Percentiles rank a stretch among this genome's conserved stretches.
Evolutionary conservation across 2,113 vertebrate species (phyloP).

Genomic region (Phycodurus eques): DNA sequence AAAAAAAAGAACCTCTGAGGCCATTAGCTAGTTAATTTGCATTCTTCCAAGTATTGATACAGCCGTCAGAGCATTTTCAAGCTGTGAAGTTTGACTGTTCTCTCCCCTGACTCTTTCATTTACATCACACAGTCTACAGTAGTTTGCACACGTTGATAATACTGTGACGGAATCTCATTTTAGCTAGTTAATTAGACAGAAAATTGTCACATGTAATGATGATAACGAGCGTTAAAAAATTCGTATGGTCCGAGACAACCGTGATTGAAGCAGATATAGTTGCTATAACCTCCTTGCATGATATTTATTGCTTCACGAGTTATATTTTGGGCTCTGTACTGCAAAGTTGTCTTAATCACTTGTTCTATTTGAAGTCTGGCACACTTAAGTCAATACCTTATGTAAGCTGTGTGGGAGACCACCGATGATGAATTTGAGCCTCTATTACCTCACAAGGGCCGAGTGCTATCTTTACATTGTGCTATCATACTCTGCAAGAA

Average conservation of each 20-base stretch:
- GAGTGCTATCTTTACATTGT: slow-evolving; percentile 56
- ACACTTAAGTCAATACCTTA: slow-evolving; percentile 59
- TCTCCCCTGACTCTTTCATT: neutral
- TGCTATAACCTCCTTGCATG: neutral
- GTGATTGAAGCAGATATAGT: neutral
- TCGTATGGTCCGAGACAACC: neutral
- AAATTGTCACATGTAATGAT: slow-evolving; percentile 5
- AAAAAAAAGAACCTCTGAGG: slow-evolving; percentile 7
- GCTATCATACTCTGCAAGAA: slow-evolving; percentile 29
- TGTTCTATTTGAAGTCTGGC: slow-evolving; percentile 44
- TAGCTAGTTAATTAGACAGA: slow-evolving; percentile 11
- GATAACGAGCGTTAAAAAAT: neutral
- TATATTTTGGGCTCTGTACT: neutral
- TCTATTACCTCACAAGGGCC: slow-evolving; percentile 29
- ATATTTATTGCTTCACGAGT: neutral
- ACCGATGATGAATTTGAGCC: slow-evolving; percentile 44
- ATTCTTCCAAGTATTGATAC: slow-evolving; percentile 14
- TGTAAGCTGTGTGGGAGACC: slow-evolving; percentile 62
- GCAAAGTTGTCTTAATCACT: slow-evolving; percentile 38
- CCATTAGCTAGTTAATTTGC: neutral
- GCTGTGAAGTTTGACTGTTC: slow-evolving; percentile 2
- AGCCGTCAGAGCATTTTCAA: slow-evolving; percentile 23
- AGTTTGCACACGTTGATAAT: slow-evolving; percentile 14
- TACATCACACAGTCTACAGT: slow-evolving; percentile 7
- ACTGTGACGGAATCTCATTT: slow-evolving; percentile 17